These are phyloP conservation scores for Heteropelma amictum DNA, from an alignment of 2,888 invertebrate genomes.

Conservation along the genomic window DNA sequence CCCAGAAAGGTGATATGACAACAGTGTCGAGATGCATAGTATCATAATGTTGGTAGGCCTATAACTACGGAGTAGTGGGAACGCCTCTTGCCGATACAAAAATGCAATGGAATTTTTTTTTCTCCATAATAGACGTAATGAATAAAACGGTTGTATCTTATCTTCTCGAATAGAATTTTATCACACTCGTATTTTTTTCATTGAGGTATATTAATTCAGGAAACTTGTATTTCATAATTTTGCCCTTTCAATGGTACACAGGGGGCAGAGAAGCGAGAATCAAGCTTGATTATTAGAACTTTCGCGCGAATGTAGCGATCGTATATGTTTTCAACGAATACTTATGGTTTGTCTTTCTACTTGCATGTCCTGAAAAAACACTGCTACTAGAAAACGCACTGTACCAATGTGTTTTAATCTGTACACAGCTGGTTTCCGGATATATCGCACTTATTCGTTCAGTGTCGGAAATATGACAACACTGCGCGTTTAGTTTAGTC, in stretches of 20 bases:
- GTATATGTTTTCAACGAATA: not conserved
- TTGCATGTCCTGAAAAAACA: too few relatives aligned
- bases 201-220: too few relatives aligned
- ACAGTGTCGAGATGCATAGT: slow-evolving; percentile 37
- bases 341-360: not conserved
- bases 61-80: not conserved
- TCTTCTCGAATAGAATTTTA: not conserved
- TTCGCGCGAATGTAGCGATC: too few relatives aligned
- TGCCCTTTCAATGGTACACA: not conserved
- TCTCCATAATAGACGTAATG: not conserved
- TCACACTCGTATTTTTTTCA: not conserved
- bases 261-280: too few relatives aligned
- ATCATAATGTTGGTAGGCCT: not conserved
- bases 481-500: slow-evolving; percentile 4
- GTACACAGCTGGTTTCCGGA: slow-evolving; percentile 50
- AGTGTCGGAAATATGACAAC: slow-evolving; percentile 21
- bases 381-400: not conserved
- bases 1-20: slow-evolving; percentile 40
- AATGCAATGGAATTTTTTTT: slow-evolving; percentile 3
- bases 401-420: not conserved
- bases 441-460: slow-evolving; percentile 8
- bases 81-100: not conserved
- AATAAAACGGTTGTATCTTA: not conserved
- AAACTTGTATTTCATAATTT: slow-evolving; percentile 3
- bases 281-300: too few relatives aligned